A percentile compares a stretch with the other conserved stretches of the same genome.
These are phyloP conservation scores for Temnothorax nylanderi DNA, from an alignment of 1,140 invertebrate species.

Conservation along the genomic window DNA sequence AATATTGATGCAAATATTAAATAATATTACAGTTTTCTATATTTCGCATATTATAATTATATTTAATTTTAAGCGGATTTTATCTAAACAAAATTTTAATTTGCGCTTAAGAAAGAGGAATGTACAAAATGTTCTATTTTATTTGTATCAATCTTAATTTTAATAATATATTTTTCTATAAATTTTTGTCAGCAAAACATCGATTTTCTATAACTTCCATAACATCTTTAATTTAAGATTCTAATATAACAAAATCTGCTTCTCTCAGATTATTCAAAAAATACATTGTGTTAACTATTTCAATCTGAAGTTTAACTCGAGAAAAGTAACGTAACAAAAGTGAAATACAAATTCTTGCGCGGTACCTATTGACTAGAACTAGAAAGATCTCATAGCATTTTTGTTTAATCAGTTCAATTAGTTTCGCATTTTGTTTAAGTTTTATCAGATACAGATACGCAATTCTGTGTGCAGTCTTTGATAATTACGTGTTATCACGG, in stretches of 20 bases:
- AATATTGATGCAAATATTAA: not conserved
- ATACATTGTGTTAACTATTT: not conserved
- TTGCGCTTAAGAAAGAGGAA: not conserved
- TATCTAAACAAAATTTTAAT: not conserved
- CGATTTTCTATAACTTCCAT: not conserved
- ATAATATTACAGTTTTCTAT: not conserved
- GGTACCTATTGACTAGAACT: not conserved
- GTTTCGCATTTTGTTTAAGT: not conserved
- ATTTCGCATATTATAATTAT: not conserved
- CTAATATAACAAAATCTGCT: not conserved
- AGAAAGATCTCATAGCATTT: not conserved
- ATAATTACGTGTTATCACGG: constrained; percentile 29
- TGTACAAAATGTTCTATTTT: not conserved
- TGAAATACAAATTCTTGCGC: not conserved
- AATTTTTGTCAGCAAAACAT: not conserved
- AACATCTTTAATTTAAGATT: not conserved
- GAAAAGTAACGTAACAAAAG: not conserved
- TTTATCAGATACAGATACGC: not conserved
- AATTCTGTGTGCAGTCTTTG: not conserved
- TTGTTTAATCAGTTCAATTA: constrained; percentile 2
- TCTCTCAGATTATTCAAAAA: not conserved
- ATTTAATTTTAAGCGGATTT: not conserved
- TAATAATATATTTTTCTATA: not conserved
- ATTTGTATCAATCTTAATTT: not conserved
- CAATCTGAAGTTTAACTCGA: not conserved